Base-by-base conservation (phyloP, 2,797 vertebrate species). In the Gobionotothen gibberifrons region DNA sequence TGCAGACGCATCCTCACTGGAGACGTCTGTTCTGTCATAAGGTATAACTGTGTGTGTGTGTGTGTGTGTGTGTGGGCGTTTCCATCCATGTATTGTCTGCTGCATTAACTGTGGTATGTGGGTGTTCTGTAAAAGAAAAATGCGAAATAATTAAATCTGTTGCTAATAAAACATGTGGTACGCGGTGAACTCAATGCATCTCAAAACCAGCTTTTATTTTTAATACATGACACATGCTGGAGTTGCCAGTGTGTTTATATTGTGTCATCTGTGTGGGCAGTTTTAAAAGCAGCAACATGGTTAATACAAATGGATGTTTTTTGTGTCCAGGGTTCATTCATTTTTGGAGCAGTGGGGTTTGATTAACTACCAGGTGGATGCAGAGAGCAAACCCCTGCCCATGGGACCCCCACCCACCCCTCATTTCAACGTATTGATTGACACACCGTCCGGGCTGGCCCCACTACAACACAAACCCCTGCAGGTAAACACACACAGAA, bases 321-420 rank as follows among this genome's bases (percentile, higher is more conserved):
- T 42, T 86, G 61, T 78, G 56, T 86, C 36, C 67, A 99, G 98
- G 85, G 97, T 98, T 7, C 98, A 99, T 52, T 96, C 98, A 0
- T 96, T 99, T 82, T 89, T 99, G 93, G 98, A 99, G 90, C 98
- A 99, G 81, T 99, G 98, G 98, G 98, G 98, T n/a, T 93, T 99
- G 65, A 96, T 99, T 32, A 99, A 99, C 89, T 99, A 99, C 87
- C 98, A 99, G 76, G 98, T 99, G 87, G 98, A 99, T 57, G 96
- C 97, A 3, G 97, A 99, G 85, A 98, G 97, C 87, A 92, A 97
- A 14, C 97, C 98, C 51, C 97, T 98, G 84, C 97, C 97, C 0
- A 98, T 98, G 98, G 98, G 97, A 0, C 98, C 97, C 0, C 97
- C 98, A 1, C 98, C 98, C 0, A 99, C 97, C 5, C 97, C 97